Base-by-base conservation (phyloP, 2,888 invertebrate genomes). In the Pandemis heparana region DNA sequence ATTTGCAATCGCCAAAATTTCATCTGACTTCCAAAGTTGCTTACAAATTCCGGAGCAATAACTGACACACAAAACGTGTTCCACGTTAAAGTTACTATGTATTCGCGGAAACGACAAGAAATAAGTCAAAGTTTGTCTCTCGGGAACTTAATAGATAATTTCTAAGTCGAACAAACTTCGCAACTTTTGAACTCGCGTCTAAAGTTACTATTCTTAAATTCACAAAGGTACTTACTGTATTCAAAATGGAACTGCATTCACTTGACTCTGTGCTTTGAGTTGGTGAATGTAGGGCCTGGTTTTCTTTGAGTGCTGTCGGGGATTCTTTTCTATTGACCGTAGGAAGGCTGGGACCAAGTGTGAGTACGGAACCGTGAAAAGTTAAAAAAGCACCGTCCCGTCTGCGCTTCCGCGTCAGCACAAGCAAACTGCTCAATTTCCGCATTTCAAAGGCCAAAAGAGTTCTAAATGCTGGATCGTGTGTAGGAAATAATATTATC, bases 91-190 rank as follows among this genome's bases (percentile, higher is more conserved):
- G 18, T 67, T 61, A 59, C 70, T 75, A 66, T 75, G 71, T 69
- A 72, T 73, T 75, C 76, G 78, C 79, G 72, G 74, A 75, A 77
- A 76, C 77, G 81, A 82, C 82, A 81, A 79, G 77, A 80, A 81
- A 80, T 80, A 84, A 80, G 75, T 79, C 76, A 79, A 83, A 80
- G 80, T 81, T 83, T 71, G 69, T 75, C 79, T 81, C 79, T 76
- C 78, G 82, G 82, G 82, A 83, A 84, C 81, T 81, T 83, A 82
- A 85, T 83, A 84, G 85, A 84, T 85, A 85, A 87, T 85, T 85
- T 83, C 81, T 80, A 81, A 85, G 83, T 83, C 81, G 79, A 83
- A 83, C 81, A 83, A 87, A 87, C 85, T 87, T 85, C 75, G 76
- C 69, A 83, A 86, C 85, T 85, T 85, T 83, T 82, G 84, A 85